Conservation (phyloP, 2,888 invertebrate genomes). For the Chaetogeoica ovagalla region DNA sequence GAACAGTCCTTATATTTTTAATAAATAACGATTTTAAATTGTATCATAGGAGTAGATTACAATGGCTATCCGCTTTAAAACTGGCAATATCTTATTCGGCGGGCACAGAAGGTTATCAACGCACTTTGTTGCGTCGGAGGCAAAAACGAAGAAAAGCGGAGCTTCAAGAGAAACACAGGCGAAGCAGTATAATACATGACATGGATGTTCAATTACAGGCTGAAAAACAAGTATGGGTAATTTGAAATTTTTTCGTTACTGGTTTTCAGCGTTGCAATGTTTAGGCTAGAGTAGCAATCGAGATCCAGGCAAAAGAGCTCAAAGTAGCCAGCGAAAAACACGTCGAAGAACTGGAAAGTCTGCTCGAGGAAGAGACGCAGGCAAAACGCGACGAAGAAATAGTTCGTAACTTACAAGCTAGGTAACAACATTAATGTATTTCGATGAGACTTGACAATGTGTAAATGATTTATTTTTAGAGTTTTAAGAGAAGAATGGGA, state of each 20-base stretch:
- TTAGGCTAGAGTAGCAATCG: constrained; percentile 64
- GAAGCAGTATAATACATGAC: constrained; percentile 67
- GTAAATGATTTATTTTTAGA: constrained; percentile 58
- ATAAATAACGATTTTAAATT: too few species aligned
- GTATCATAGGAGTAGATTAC: constrained; percentile 67
- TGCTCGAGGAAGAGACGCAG: constrained; percentile 80
- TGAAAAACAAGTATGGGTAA: constrained; percentile 66
- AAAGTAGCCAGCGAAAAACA: constrained; percentile 60
- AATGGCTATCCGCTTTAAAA: constrained; percentile 76
- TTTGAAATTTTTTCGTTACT: not conserved
- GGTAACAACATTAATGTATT: constrained; percentile 53
- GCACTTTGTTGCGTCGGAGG: constrained; percentile 65
- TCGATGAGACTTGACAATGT: not conserved
- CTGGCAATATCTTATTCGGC: constrained; percentile 73
- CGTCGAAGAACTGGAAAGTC: constrained; percentile 66
- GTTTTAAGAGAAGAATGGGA: constrained; percentile 84
- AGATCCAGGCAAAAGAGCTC: constrained; percentile 72
- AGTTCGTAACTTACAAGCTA: constrained; percentile 61
- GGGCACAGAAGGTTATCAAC: constrained; percentile 72
- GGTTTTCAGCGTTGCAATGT: not conserved
- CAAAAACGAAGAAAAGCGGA: constrained; percentile 62
- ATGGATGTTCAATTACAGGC: constrained; percentile 67
- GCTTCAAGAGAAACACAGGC: constrained; percentile 64
- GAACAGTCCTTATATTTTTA: too few species aligned
- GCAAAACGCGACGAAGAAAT: constrained; percentile 85